Base-by-base conservation (phyloP, 2,888 invertebrate genomes). In the Tinea semifulvella region DNA sequence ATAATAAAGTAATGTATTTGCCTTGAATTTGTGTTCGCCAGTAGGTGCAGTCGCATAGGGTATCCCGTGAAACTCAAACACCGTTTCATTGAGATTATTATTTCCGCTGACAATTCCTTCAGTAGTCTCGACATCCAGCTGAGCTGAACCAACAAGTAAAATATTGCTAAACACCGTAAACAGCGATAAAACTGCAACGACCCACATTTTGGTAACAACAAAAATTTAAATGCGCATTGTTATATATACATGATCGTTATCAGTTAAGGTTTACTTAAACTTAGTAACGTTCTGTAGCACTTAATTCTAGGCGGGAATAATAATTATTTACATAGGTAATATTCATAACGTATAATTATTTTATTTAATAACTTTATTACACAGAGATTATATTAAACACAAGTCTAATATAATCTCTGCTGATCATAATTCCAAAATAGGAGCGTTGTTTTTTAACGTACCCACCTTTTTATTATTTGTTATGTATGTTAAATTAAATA, bases 41-140 rank as follows among this genome's bases (percentile, higher is more conserved):
- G 1, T 46, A 6, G 46, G 46, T 8, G 35, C 39, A 38, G 43
- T 43, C 4, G 46, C 46, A 11, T 46, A 46, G 1, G 46, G 46
- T 27, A 46, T 46, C n/a, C 46, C 46, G 17, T 46, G 18, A 18
- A 46, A 46, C 16, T 39, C 39, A 13, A 26, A 39, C 2, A 46
- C 17, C 10, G 8, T 13, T 31, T 10, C 8, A n/a, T 26, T 20
- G 2, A n/a, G 16, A 22, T 16, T 19, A 16, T 22, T 43, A 26
- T 20, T 25, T 3, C 46, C 46, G 16, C 16, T 46, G n/a, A 46
- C 43, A 8, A 14, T 20, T 4, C 46, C 46, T 13, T 46, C 27
- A 18, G 8, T 8, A n/a, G 39, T 46, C 10, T 27, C 25, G 3
- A 46, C 38, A 10, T 27, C n/a, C 16, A 43, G 16, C 11, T 40